These are phyloP conservation scores for Drosophila neotestacea DNA, from an alignment of 2,888 invertebrate genomes.

Conservation along the genomic window DNA sequence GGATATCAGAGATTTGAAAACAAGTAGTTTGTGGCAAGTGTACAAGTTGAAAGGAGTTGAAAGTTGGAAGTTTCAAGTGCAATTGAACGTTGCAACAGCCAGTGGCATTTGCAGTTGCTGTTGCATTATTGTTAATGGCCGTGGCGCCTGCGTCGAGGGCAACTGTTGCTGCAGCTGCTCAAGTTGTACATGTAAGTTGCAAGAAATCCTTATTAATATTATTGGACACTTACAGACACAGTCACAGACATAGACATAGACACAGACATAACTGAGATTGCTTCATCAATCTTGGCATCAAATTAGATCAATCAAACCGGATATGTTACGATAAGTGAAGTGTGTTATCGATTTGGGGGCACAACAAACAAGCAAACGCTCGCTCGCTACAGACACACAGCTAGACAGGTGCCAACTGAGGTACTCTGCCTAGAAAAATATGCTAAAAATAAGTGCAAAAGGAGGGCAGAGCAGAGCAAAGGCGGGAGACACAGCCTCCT, in stretches of 20 bases:
- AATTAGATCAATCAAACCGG: constrained; percentile 72
- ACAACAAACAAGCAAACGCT: constrained; percentile 24
- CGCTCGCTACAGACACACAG: constrained; percentile 35
- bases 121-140: constrained; percentile 43
- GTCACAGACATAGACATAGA: background rate
- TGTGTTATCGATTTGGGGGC: constrained; percentile 66
- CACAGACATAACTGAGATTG: constrained; percentile 41
- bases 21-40: constrained; percentile 34
- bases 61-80: constrained; percentile 31
- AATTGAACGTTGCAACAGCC: constrained; percentile 19
- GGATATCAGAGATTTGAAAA: constrained; percentile 39
- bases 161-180: constrained; percentile 73
- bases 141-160: constrained; percentile 54
- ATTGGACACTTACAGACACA: background rate
- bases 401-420: constrained; percentile 56
- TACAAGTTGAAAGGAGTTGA: constrained; percentile 1
- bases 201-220: constrained; percentile 21
- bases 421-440: constrained; percentile 47
- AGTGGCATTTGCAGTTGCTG: constrained; percentile 7
- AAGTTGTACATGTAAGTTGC: constrained; percentile 63
- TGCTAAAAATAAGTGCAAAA: constrained; percentile 69
- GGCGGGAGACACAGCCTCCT: constrained; percentile 26
- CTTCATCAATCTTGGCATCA: constrained; percentile 58
- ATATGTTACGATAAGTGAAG: constrained; percentile 40
- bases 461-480: constrained; percentile 16